Evolutionary conservation across 2,888 invertebrate genomes (phyloP).

Genomic region (Cyclophora punctaria): DNA sequence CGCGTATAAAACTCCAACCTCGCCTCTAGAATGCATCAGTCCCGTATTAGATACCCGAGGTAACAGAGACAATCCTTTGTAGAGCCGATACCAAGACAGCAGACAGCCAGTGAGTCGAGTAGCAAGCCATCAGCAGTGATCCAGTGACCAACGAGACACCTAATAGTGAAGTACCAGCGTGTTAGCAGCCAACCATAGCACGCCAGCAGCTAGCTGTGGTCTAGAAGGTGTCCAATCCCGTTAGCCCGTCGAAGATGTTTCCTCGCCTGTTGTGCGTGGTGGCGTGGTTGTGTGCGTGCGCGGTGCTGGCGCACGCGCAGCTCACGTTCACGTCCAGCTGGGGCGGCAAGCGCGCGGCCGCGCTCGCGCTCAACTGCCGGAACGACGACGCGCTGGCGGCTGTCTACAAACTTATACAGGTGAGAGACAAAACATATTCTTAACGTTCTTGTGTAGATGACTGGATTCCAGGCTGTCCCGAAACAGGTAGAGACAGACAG

Average conservation of each 20-base stretch:
- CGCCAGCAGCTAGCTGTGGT: too few species aligned
- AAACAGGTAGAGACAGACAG: too few species aligned
- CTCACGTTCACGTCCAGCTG: slow-evolving; percentile 75
- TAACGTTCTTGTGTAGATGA: background rate
- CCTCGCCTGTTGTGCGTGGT: slow-evolving; percentile 35
- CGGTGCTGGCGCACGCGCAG: slow-evolving; percentile 51
- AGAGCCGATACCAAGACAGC: too few species aligned
- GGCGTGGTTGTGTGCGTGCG: slow-evolving; percentile 26
- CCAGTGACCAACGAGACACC: too few species aligned
- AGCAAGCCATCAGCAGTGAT: too few species aligned
- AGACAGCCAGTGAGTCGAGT: too few species aligned
- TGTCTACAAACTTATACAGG: slow-evolving; percentile 59
- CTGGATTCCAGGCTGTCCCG: too few species aligned
- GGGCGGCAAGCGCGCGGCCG: slow-evolving; percentile 57
- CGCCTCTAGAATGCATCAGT: too few species aligned
- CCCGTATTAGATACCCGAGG: too few species aligned
- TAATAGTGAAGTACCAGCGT: background rate
- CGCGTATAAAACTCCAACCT: too few species aligned
- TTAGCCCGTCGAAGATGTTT: slow-evolving; percentile 32
- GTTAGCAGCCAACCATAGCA: background rate
- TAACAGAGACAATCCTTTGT: too few species aligned
- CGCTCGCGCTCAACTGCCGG: slow-evolving; percentile 42
- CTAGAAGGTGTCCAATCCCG: background rate
- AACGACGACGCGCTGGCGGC: slow-evolving; percentile 49
- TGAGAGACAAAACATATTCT: slow-evolving; percentile 9